Evolutionary conservation across 2,888 invertebrate species (phyloP).

Genomic region (Barypeithes pellucidus): DNA sequence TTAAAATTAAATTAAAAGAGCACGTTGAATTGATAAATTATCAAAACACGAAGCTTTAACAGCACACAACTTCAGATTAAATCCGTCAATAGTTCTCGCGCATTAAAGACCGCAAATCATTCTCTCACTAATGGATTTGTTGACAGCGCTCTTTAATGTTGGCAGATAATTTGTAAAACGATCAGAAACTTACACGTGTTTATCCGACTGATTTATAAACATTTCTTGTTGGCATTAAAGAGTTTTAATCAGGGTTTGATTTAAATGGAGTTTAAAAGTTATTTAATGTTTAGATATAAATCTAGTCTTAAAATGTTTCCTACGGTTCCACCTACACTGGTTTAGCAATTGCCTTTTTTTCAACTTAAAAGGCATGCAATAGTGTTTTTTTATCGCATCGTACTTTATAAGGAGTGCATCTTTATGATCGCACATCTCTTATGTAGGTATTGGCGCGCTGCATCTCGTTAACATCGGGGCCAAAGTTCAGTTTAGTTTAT

Average conservation of each 20-base stretch:
- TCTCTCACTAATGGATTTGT: conserved; percentile 44
- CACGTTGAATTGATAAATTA: conserved; percentile 28
- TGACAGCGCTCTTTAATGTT: conserved; percentile 42
- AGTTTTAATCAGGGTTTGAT: conserved; percentile 14
- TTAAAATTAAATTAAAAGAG: neutral
- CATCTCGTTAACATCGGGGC: no score
- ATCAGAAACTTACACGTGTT: conserved; percentile 35
- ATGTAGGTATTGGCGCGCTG: no score
- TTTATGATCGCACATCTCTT: conserved; percentile 9
- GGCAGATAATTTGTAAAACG: conserved; percentile 43
- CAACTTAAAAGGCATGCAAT: conserved; percentile 17
- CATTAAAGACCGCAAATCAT: conserved; percentile 46
- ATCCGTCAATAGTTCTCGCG: conserved; percentile 31
- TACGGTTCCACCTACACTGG: conserved; percentile 11
- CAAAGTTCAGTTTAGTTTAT: no score
- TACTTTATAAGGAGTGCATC: conserved; percentile 27
- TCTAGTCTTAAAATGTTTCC: conserved; percentile 13
- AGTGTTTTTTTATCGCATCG: conserved; percentile 32
- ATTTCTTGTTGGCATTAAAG: conserved; percentile 24
- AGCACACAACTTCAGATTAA: conserved; percentile 10
- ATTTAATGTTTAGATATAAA: conserved; percentile 32
- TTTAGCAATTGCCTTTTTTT: conserved; percentile 31
- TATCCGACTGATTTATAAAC: conserved; percentile 45
- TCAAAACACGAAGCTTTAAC: conserved; percentile 16
- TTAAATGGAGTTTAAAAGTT: conserved; percentile 22